Percentiles rank a stretch among this genome's conserved stretches.
Evolutionary conservation across 2,113 vertebrate species (phyloP).

Genomic region (Felis catus): F.catus_Fca126_mat1.0 CM031426.1:47459501-47460000

Average conservation of each 20-base stretch:
- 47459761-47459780: neutral
- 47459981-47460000: neutral
- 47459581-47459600: slow-evolving; percentile 7
- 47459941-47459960: neutral
- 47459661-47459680: neutral
- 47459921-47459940: slow-evolving; percentile 28
- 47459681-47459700: neutral
- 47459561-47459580: neutral
- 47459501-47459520: slow-evolving; percentile 29
- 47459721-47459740: neutral
- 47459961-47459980: neutral
- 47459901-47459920: neutral
- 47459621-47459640: neutral
- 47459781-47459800: neutral
- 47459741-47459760: neutral
- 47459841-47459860: neutral
- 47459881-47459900: neutral
- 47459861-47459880: slow-evolving; percentile 2
- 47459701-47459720: neutral
- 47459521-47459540: slow-evolving; percentile 2
- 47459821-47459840: neutral
- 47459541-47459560: neutral
- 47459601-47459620: neutral
- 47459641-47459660: neutral
- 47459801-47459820: slow-evolving; percentile 7